These are phyloP conservation scores for Procambarus clarkii DNA, from an alignment of 1,140 invertebrate genomes.

Conservation along the genomic window DNA sequence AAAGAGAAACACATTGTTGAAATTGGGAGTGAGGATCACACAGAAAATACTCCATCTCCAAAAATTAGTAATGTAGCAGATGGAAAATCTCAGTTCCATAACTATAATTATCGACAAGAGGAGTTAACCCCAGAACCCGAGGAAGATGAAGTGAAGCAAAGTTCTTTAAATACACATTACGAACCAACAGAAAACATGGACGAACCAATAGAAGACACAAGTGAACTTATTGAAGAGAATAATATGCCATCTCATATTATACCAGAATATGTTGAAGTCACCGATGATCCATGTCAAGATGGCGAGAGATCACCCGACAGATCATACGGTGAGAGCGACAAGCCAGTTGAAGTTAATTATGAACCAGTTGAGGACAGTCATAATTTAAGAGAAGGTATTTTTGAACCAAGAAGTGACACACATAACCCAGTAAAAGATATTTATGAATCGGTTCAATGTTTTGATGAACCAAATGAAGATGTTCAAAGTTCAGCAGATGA, in stretches of 20 bases:
- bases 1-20: background rate
- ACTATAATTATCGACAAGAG: background rate
- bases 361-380: background rate
- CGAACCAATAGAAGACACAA: background rate
- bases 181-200: background rate
- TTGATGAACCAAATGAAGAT: background rate
- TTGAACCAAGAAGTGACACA: background rate
- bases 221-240: background rate
- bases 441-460: background rate
- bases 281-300: background rate
- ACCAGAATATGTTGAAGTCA: background rate
- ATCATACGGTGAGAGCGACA: background rate
- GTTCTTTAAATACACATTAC: background rate
- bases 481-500: background rate
- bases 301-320: background rate
- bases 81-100: background rate
- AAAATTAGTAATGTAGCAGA: background rate
- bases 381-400: background rate
- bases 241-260: slow-evolving; percentile 2
- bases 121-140: slow-evolving; percentile 12
- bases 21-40: background rate
- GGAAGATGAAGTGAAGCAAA: background rate
- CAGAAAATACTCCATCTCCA: background rate
- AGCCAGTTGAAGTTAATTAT: background rate
- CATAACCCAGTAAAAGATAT: no score